Evolutionary conservation across 2,888 invertebrate species (phyloP).

Genomic region (Clostera curtula): DNA sequence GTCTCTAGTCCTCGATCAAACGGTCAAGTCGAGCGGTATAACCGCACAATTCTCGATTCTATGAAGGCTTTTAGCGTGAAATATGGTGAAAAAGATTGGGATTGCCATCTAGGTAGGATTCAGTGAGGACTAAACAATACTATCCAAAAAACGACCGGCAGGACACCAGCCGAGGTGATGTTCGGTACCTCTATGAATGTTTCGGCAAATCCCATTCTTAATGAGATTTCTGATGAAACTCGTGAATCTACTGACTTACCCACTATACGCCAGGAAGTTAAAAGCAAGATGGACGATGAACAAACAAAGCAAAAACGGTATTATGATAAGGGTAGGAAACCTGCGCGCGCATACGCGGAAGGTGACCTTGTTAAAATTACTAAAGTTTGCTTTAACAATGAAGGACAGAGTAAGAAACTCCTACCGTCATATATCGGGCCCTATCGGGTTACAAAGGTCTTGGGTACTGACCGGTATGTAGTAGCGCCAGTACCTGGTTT

Average conservation of each 20-base stretch:
- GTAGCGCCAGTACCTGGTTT: not conserved
- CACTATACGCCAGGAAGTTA: not conserved
- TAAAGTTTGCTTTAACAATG: conserved; percentile 3
- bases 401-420: conserved; percentile 6
- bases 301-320: not conserved
- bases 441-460: not conserved
- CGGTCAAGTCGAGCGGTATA: conserved; percentile 9
- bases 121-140: conserved; percentile 8
- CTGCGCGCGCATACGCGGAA: not conserved
- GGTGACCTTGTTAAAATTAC: conserved; percentile 3
- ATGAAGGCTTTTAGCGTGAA: conserved; percentile 3
- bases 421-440: conserved; percentile 4
- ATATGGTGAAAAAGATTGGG: conserved; percentile 4
- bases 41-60: conserved; percentile 4
- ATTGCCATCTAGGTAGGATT: conserved; percentile 1
- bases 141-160: conserved; percentile 1
- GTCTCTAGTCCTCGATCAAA: conserved; percentile 7
- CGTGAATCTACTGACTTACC: not conserved
- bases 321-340: not conserved
- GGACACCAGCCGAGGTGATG: conserved; percentile 1
- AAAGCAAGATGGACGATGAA: not conserved
- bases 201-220: not conserved
- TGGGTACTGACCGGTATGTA: not conserved
- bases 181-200: conserved; percentile 3
- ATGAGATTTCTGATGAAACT: not conserved